A percentile compares a stretch with the other conserved stretches of the same genome.
Evolutionary conservation across 2,888 invertebrate genomes (phyloP).

Genomic region (Oxycera nigricornis): DNA sequence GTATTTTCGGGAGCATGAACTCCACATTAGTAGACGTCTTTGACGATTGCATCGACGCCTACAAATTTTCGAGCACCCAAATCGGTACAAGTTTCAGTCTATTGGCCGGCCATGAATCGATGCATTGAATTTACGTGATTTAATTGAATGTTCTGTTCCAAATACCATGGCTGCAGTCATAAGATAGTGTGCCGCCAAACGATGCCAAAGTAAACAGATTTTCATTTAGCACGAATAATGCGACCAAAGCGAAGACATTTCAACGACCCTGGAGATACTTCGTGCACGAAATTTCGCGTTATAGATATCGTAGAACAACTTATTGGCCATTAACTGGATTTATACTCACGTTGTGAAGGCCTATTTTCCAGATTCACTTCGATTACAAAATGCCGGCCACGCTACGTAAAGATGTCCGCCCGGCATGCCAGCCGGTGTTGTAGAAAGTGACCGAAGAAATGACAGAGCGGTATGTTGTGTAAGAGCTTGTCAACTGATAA

Average conservation of each 20-base stretch:
- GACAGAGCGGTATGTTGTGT: no score
- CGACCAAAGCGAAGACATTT: constrained; percentile 66
- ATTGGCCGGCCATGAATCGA: no score
- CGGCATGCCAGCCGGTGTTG: neutral
- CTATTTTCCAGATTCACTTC: neutral
- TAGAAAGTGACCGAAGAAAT: no score
- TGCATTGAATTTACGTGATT: no score
- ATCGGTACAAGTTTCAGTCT: no score
- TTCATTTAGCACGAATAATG: constrained; percentile 67
- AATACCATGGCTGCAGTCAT: constrained; percentile 62
- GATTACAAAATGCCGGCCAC: neutral
- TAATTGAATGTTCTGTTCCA: no score
- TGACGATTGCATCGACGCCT: no score
- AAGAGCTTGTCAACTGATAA: no score
- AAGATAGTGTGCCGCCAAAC: constrained; percentile 59
- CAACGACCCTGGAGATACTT: constrained; percentile 68
- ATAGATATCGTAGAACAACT: neutral
- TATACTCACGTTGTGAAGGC: neutral
- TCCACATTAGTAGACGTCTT: no score
- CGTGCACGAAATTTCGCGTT: constrained; percentile 62
- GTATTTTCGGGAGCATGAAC: no score
- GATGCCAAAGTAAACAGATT: constrained; percentile 60
- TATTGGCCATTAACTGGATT: neutral
- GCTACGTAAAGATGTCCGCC: neutral
- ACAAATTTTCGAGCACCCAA: no score